Evolutionary conservation across 2,797 vertebrate genomes (phyloP), one percentile per base, ranked within the genome.

Genomic region (Glossophaga mutica): DNA sequence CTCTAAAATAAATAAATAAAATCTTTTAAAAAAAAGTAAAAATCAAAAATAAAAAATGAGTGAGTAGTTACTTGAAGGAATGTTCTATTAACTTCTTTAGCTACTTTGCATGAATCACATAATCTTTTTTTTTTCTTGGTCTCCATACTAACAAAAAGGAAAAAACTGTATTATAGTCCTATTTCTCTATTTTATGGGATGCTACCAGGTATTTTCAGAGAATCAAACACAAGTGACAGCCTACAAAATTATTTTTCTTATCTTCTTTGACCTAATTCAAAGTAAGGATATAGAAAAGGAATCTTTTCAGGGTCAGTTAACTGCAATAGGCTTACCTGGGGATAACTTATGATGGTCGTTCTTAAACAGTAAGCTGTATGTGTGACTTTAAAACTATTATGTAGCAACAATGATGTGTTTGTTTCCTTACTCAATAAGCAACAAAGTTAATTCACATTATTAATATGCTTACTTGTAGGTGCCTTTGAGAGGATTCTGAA

Each of bases 351-450:
- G 37, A n/a, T 81, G 32, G 10, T 78, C 10, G 79, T 82, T 81
- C 48, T 89, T 59, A 87, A 94, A 59, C 21, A 78, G 21, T 76
- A 82, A 93, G 81, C 8, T 82, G 8, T 83, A 71, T 84, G n/a
- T 65, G 5, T 79, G 89, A 67, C 37, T 85, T 92, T 92, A 93
- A 95, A 95, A 94, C 44, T 87, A 78, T n/a, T 22, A 62, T 15
- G 3, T 10, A 92, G 9, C 34, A 87, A 87, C 16, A 55, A 46
- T 16, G 7, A 79, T 37, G 48, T 96, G 12, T 57, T 42, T 81
- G n/a, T 32, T 86, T 82, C 55, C 29, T 70, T 50, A 86, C 78
- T 26, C 21, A 96, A 67, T 3, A 86, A 67, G 21, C 32, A 87
- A 77, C 44, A 68, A 59, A 85, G 29, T 93, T 57, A 73, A 87